Evolutionary conservation across 2,113 vertebrate species (phyloP), one percentile per base, ranked within the genome.

Genomic region (Mormyrus lacerda): DNA sequence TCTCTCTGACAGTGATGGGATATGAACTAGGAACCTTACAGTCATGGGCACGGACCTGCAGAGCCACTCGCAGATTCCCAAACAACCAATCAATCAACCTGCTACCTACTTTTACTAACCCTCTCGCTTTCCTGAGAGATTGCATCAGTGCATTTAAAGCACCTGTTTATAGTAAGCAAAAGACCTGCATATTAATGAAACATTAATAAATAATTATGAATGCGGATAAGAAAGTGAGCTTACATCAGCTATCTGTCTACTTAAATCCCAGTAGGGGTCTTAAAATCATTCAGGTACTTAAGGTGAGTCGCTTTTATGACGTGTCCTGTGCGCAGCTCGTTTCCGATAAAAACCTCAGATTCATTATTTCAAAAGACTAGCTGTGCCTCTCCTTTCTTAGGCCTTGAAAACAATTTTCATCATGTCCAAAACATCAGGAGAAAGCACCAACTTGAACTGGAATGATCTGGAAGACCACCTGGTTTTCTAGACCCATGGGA

Each of bases 131-230:
- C 97, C 94, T 97, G 97, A 94, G 96, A 98, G 1, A 97, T 97
- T 50, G 97, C 97, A 93, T 97, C 97, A 51, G 94, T 97, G 94
- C 97, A 97, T 92, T 97, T 98, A 35, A 97, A 92, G 89, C 97
- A 97, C 53, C 97, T 98, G 89, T n/a, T 58, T 31, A 55, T 13
- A 65, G 44, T 0, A 44, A 87, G 19, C 21, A 87, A 61, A 27
- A 51, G 42, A 39, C 15, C 47, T 51, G 48, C 53, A 87, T 58
- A 44, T 65, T 19, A n/a, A 87, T 44, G 42, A 51, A 51, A 50
- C 27, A 86, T 53, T 86, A 24, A 31, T 51, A 53, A 53, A 84
- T 79, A 42, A 79, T 42, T 39, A 17, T 79, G 31, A 42, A 79
- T 42, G 13, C 2, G 73, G 35, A 19, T 79, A 85, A 50, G 21